These are phyloP conservation scores for Heliothis subflexa DNA, from an alignment of 1,140 invertebrate genomes.

Conservation along the genomic window DNA sequence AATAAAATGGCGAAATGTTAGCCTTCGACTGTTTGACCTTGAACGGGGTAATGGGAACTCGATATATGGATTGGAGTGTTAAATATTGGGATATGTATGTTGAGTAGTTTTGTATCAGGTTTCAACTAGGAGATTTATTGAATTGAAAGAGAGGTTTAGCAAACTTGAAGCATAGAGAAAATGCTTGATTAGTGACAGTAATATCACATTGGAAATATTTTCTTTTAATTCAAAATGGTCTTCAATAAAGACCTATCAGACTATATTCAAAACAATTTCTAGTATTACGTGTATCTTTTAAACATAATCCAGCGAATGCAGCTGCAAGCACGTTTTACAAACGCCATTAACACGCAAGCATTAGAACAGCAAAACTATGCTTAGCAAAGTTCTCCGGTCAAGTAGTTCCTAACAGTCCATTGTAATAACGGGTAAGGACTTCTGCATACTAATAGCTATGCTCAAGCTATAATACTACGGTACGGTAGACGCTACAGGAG, in stretches of 20 bases:
- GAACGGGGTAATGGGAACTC: constrained; percentile 20
- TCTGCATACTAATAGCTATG: background rate
- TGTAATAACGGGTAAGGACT: constrained; percentile 5
- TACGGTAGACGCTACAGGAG: background rate
- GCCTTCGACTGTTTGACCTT: constrained; percentile 38
- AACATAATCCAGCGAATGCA: too few relatives aligned
- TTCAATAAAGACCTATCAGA: too few relatives aligned
- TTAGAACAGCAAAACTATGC: background rate
- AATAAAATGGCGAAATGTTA: constrained; percentile 53
- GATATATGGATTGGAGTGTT: background rate
- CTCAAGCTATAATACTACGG: too few relatives aligned
- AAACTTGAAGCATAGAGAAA: too few relatives aligned
- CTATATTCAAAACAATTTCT: too few relatives aligned
- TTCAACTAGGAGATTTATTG: background rate
- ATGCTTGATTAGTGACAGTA: too few relatives aligned
- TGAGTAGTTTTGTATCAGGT: background rate
- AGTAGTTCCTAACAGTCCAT: constrained; percentile 23
- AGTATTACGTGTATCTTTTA: too few relatives aligned
- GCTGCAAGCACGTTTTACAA: background rate
- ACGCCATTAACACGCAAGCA: constrained; percentile 8
- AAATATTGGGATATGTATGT: constrained; percentile 14
- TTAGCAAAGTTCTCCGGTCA: constrained; percentile 20
- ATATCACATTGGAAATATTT: too few relatives aligned
- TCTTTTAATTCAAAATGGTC: too few relatives aligned
- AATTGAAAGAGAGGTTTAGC: too few relatives aligned